These are phyloP conservation scores for Mionectes olivaceus DNA, from an alignment of 2,797 vertebrate species.

Conservation along the genomic window DNA sequence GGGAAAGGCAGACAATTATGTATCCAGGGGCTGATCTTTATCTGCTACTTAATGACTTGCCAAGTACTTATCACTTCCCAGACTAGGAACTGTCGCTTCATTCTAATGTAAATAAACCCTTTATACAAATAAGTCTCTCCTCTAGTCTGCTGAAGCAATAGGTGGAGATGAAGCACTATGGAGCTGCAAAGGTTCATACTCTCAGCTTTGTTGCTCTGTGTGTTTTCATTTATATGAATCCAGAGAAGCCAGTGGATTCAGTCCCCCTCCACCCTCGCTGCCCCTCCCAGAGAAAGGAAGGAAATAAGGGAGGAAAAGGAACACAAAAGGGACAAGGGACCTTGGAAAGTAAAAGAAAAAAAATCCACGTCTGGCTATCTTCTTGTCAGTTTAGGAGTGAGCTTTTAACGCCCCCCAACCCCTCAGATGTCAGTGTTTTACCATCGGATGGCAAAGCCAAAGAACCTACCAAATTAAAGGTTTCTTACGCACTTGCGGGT, in stretches of 20 bases:
- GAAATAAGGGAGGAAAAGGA: conserved; percentile 44
- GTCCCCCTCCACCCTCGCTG: not conserved
- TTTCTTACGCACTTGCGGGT: not conserved
- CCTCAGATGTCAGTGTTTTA: not conserved
- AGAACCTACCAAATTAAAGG: not conserved
- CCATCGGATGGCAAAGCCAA: not conserved
- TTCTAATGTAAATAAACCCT: conserved; percentile 58
- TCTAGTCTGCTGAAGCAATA: not conserved
- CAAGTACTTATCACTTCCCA: conserved; percentile 58
- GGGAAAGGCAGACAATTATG: not conserved
- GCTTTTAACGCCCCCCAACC: not conserved
- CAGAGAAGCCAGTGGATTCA: conserved; percentile 22
- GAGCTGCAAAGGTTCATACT: not conserved
- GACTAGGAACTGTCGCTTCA: conserved; percentile 48
- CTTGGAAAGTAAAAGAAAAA: conserved; percentile 39
- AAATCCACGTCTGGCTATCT: not conserved
- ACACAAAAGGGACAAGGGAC: conserved; percentile 21
- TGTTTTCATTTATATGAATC: not conserved
- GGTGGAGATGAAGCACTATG: not conserved
- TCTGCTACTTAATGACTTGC: conserved; percentile 52
- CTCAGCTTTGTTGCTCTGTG: not conserved
- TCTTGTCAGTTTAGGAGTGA: not conserved
- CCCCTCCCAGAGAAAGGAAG: conserved; percentile 50
- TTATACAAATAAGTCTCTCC: not conserved
- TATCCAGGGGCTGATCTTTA: conserved; percentile 38